Conservation (phyloP, 2,888 invertebrate genomes). For the Beris chalybata region DNA sequence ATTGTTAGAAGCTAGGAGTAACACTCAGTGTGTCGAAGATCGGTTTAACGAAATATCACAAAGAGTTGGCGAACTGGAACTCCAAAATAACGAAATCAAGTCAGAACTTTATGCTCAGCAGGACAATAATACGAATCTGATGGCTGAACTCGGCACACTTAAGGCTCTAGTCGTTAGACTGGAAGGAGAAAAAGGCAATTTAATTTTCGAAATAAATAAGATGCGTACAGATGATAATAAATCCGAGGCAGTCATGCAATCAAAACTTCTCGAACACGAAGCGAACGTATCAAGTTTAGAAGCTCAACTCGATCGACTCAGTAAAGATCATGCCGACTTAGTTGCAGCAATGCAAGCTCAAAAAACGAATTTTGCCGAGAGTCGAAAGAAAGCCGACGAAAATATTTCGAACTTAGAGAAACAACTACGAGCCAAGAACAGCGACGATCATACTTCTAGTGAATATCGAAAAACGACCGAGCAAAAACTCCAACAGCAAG, state of each 20-base stretch:
- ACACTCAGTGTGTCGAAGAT: slow-evolving; percentile 7
- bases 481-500: slow-evolving; percentile 6
- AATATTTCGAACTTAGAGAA: slow-evolving; percentile 42
- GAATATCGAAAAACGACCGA: background rate
- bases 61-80: slow-evolving; percentile 1
- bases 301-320: slow-evolving; percentile 45
- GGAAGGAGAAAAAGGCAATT: slow-evolving; percentile 48
- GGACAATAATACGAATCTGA: slow-evolving; percentile 45
- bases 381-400: slow-evolving; percentile 44
- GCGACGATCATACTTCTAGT: background rate
- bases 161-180: slow-evolving; percentile 46
- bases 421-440: slow-evolving; percentile 36
- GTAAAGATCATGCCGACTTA: slow-evolving; percentile 46
- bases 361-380: slow-evolving; percentile 42
- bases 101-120: slow-evolving; percentile 10
- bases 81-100: slow-evolving; percentile 19
- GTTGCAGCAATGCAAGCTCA: slow-evolving; percentile 45
- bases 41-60: slow-evolving; percentile 25
- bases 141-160: slow-evolving; percentile 46
- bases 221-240: slow-evolving; percentile 43
- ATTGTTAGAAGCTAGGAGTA: slow-evolving; percentile 11
- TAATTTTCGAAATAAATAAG: slow-evolving; percentile 48
- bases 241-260: slow-evolving; percentile 40
- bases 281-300: slow-evolving; percentile 45
- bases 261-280: slow-evolving; percentile 40